A percentile compares a stretch with the other conserved stretches of the same genome.
Evolutionary conservation across 2,113 vertebrate species (phyloP).

Genomic region (Prolemur simus): DNA sequence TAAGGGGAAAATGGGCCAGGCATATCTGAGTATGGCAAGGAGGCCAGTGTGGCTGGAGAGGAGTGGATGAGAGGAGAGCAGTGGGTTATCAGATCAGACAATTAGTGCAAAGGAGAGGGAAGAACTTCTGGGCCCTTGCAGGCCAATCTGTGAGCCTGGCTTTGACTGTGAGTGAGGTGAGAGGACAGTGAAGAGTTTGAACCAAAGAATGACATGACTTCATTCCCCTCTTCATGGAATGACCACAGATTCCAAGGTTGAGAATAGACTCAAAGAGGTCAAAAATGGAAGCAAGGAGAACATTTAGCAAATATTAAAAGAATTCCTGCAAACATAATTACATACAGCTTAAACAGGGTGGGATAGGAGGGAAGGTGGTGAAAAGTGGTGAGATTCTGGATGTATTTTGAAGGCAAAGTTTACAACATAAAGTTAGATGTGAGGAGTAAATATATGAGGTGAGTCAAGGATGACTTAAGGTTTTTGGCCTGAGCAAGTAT

Average conservation of each 20-base stretch:
- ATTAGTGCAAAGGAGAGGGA: accelerated
- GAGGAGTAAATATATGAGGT: neutral
- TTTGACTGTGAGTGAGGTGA: neutral
- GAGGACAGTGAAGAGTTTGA: neutral
- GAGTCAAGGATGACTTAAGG: neutral
- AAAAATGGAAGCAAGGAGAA: neutral
- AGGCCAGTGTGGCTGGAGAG: neutral
- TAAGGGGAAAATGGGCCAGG: neutral
- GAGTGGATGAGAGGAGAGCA: neutral
- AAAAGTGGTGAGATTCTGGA: neutral
- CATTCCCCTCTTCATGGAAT: neutral
- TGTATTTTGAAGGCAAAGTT: neutral
- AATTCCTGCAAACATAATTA: neutral
- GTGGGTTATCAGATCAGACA: neutral
- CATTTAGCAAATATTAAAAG: neutral
- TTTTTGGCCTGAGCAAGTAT: neutral
- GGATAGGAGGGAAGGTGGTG: neutral
- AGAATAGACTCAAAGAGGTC: neutral
- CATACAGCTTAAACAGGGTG: neutral
- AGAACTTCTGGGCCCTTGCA: neutral
- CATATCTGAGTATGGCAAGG: neutral
- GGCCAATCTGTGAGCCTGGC: no score
- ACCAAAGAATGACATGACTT: neutral
- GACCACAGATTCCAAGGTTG: neutral
- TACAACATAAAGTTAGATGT: neutral